Evolutionary conservation across 2,797 vertebrate species (phyloP), one percentile per base, ranked within the genome.

Genomic region (Semotilus atromaculatus): DNA sequence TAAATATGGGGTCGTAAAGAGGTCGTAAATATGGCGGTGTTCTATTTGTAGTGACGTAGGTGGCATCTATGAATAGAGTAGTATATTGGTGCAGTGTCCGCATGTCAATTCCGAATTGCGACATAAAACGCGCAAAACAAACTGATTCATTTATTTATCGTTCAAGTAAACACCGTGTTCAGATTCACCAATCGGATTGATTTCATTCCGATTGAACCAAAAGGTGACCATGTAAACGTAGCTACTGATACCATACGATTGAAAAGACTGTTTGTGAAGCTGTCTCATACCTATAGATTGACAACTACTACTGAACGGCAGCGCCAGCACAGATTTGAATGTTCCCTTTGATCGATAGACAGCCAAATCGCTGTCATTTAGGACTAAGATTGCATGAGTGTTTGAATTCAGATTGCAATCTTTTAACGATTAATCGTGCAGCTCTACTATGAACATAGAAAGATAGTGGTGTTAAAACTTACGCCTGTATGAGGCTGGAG

Each of bases 401-500:
- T 62, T 55, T 55, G 21, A 21, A 58, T 58, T 23, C 3, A n/a
- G 55, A 58, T n/a, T 13, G 55, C 10, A 18, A n/a, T 58, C 10
- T 58, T 58, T 55, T 13, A 60, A 26, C 1, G 1, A 60, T 60
- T 26, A 60, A 26, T 60, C n/a, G 2, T 58, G 23, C 23, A 23
- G 53, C 21, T n/a, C 55, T 60, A 55, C 19, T 76, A 26, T 11
- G 51, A 40, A 43, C 45, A 83, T 14, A 5, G 60, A 7, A 21
- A 21, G 10, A 40, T 8, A 38, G 5, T 19, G 23, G 18, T 83
- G 16, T 67, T 53, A 21, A 43, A 82, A 97, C 97, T 90, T 93
- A 99, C 98, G 97, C 98, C 93, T 99, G 97, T 88, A 99, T 99
- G 88, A 99, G 96, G 89, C 96, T 96, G 45, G 97, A 97, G 48